Evolutionary conservation across 64 coral and sea anemone species (phyloP).

Genomic region (Platygyra sinensis): DNA sequence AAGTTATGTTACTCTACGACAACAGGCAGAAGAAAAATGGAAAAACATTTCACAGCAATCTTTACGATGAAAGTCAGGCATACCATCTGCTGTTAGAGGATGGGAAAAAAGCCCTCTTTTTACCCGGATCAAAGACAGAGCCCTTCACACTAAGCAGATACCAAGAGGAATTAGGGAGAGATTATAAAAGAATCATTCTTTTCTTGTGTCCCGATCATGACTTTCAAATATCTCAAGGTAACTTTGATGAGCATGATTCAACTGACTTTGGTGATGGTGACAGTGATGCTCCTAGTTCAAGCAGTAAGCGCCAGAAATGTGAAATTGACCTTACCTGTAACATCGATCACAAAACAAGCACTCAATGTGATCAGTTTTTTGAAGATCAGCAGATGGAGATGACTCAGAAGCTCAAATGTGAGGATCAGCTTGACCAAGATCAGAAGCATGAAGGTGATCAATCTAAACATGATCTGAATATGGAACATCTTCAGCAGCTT

Average conservation of each 20-base stretch:
- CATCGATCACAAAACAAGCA: conserved; percentile 20
- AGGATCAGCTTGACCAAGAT: neutral
- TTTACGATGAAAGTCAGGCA: conserved; percentile 16
- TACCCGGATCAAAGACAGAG: conserved; percentile 11
- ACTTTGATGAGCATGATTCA: neutral
- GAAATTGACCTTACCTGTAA: conserved; percentile 3
- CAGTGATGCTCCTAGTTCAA: too few relatives aligned
- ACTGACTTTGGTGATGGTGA: neutral
- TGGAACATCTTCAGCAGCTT: neutral
- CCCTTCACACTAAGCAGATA: neutral
- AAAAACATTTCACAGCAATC: conserved; percentile 31
- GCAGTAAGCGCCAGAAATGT: neutral
- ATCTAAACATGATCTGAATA: conserved; percentile 13
- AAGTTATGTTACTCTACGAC: neutral
- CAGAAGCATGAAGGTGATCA: neutral
- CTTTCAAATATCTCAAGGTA: conserved; percentile 6
- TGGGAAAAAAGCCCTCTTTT: conserved; percentile 24
- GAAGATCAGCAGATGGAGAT: neutral
- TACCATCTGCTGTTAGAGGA: conserved; percentile 38
- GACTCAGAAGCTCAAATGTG: neutral
- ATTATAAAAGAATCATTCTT: conserved; percentile 30
- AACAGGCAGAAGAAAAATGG: conserved; percentile 36
- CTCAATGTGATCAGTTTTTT: neutral
- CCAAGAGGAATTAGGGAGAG: conserved; percentile 24
- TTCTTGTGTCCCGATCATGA: conserved; percentile 14